Conservation (phyloP, 1,140 invertebrate genomes). For the Ostrea denselamellosa region DNA sequence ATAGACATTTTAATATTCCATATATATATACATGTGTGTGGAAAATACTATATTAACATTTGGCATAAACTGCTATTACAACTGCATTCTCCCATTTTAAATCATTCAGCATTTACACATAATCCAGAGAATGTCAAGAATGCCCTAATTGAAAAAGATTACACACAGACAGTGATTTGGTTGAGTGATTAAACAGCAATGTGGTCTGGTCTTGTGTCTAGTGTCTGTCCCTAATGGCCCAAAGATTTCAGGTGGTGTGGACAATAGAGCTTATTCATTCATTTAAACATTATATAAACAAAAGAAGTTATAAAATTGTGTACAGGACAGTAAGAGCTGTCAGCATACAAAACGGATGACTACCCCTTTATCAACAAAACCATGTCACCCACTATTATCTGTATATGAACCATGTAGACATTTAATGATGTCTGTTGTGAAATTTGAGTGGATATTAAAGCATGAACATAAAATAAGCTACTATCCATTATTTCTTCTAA, state of each 20-base stretch:
- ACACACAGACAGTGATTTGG: slow-evolving; percentile 4
- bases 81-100: not conserved
- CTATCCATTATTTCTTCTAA: too few relatives aligned
- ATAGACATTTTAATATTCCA: too few relatives aligned
- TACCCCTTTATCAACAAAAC: not conserved
- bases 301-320: not conserved
- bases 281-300: slow-evolving; percentile 24
- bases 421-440: slow-evolving; percentile 3
- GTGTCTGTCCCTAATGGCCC: not conserved
- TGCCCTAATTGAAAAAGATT: slow-evolving; percentile 29
- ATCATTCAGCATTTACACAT: slow-evolving; percentile 4
- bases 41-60: too few relatives aligned
- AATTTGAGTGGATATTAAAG: not conserved
- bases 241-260: slow-evolving; percentile 9
- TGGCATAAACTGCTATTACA: not conserved
- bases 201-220: not conserved
- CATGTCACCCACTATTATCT: slow-evolving; percentile 9
- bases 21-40: too few relatives aligned
- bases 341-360: not conserved
- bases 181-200: slow-evolving; percentile 5
- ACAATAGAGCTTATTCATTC: not conserved
- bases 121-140: slow-evolving; percentile 1
- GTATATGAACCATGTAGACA: not conserved
- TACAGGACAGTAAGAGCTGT: slow-evolving; percentile 23
- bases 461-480: not conserved